Conservation (phyloP, 2,888 invertebrate species). For the Drosophila bunnanda region DNA sequence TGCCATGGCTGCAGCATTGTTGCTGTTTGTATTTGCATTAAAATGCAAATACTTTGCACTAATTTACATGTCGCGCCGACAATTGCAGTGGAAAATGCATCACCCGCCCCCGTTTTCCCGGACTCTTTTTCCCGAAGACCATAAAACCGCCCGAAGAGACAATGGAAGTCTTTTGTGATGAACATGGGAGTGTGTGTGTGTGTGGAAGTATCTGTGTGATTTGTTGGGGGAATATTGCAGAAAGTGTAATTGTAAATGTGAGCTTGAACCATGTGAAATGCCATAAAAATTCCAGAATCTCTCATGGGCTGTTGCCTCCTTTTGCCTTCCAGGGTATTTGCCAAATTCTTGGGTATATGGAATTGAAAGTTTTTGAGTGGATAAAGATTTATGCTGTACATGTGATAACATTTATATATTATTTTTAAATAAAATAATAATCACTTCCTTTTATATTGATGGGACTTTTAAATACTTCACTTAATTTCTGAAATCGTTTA, state of each 20-base stretch:
- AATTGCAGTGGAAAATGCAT: slow-evolving; percentile 32
- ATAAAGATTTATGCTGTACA: not conserved
- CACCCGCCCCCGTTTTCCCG: not conserved
- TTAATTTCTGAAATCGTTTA: not conserved
- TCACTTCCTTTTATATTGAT: not conserved
- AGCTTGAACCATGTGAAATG: slow-evolving; percentile 64
- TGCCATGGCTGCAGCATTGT: slow-evolving; percentile 28
- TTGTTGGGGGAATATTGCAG: slow-evolving; percentile 13
- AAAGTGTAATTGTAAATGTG: slow-evolving; percentile 54
- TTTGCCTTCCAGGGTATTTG: slow-evolving; percentile 1
- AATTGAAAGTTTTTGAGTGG: not conserved
- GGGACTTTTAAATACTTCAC: not conserved
- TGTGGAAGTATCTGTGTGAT: slow-evolving; percentile 6
- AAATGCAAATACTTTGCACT: slow-evolving; percentile 71
- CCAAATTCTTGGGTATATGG: not conserved
- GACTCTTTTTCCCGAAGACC: slow-evolving; percentile 1
- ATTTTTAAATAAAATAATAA: not conserved
- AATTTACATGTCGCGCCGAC: slow-evolving; percentile 70
- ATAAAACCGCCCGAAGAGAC: slow-evolving; percentile 49
- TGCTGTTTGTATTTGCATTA: slow-evolving; percentile 53
- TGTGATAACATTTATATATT: too few species aligned
- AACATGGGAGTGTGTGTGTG: slow-evolving; percentile 19
- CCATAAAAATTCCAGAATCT: slow-evolving; percentile 70
- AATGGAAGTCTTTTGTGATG: slow-evolving; percentile 73
- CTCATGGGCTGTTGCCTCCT: slow-evolving; percentile 6